Conservation (phyloP, 1,140 invertebrate genomes). For the Sarcophaga peregrina region DNA sequence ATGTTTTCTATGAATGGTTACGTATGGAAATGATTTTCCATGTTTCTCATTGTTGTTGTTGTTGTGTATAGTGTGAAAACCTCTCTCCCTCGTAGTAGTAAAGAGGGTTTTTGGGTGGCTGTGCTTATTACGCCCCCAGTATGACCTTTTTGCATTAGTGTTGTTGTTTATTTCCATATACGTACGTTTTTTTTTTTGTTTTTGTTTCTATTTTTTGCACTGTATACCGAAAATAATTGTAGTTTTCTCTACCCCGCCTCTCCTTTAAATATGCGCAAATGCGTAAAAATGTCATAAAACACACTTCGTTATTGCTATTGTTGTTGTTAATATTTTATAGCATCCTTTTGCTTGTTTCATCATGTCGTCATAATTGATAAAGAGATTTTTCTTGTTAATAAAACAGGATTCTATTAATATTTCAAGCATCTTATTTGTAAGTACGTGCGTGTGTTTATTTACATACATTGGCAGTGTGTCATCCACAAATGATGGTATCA, state of each 20-base stretch:
- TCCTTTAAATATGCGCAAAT: slow-evolving; percentile 22
- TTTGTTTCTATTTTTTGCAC: slow-evolving; percentile 6
- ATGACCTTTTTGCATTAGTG: slow-evolving; percentile 25
- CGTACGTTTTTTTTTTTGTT: not conserved
- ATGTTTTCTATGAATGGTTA: no score
- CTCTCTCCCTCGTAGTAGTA: not conserved
- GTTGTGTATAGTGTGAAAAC: not conserved
- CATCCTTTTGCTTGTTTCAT: no score
- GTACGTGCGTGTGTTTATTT: not conserved
- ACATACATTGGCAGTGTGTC: not conserved
- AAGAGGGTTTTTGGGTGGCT: not conserved
- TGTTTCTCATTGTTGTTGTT: not conserved
- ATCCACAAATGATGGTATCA: not conserved
- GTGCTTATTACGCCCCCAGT: not conserved
- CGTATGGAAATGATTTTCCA: no score
- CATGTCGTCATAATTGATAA: not conserved
- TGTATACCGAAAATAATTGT: slow-evolving; percentile 27
- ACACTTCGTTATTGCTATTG: no score
- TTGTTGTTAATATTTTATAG: no score
- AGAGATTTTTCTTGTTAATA: not conserved
- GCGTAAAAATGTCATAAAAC: slow-evolving; percentile 18
- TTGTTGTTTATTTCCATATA: slow-evolving; percentile 18
- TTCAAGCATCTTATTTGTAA: not conserved
- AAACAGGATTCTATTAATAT: slow-evolving; percentile 10
- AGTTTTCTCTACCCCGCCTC: not conserved